Conservation (phyloP, 2,113 vertebrate genomes). For the Abramis brama region DNA sequence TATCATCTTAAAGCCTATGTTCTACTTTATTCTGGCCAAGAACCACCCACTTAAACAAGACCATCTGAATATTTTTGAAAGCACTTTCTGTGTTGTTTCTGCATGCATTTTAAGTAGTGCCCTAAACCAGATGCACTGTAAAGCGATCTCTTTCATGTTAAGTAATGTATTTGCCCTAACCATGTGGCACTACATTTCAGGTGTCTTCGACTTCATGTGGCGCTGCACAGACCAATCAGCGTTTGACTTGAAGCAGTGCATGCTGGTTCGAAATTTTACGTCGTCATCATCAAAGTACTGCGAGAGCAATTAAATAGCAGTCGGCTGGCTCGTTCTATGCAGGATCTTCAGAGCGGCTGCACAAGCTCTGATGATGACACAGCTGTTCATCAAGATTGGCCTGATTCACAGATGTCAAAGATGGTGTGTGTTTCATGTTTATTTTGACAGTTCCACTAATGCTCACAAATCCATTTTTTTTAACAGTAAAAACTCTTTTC, state of each 20-base stretch:
- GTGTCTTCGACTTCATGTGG: neutral
- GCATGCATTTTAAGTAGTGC: neutral
- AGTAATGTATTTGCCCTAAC: neutral
- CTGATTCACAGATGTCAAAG: too few species aligned
- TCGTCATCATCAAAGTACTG: too few species aligned
- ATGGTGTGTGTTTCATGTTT: too few species aligned
- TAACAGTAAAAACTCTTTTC: too few species aligned
- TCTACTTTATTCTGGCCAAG: neutral
- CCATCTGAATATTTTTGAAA: neutral
- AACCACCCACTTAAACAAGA: slow-evolving; percentile 29
- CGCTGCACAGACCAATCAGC: neutral
- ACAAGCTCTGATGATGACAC: too few species aligned
- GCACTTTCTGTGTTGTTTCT: neutral
- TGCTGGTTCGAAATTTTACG: too few species aligned
- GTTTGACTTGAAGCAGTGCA: neutral
- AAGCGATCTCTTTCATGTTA: neutral
- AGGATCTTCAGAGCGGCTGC: too few species aligned
- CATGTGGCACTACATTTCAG: neutral
- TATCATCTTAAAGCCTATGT: neutral
- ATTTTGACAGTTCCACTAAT: too few species aligned
- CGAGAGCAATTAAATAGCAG: too few species aligned
- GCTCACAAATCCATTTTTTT: too few species aligned
- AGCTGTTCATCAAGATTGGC: too few species aligned
- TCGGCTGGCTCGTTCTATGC: too few species aligned
- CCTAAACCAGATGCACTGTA: neutral